phyloP scores from a whole-genome alignment of 2,113 vertebrate genomes.

The Leiothrix lutea region DNA sequence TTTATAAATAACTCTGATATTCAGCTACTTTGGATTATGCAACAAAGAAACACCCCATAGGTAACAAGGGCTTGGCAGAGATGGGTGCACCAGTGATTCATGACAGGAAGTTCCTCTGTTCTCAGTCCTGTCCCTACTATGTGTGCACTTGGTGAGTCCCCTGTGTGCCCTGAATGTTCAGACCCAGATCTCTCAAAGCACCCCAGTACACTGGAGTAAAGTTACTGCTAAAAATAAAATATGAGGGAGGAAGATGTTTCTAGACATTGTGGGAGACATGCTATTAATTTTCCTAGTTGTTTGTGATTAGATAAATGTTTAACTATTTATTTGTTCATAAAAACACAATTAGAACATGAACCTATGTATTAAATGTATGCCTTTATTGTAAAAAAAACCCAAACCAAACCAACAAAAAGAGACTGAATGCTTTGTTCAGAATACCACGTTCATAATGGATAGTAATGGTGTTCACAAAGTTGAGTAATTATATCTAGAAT shows the following conservation, averaged over 20 bases:
- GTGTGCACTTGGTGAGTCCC: neutral
- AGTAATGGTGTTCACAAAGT: neutral
- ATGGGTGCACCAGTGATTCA: rapidly evolving
- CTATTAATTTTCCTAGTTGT: neutral
- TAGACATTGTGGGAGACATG: neutral
- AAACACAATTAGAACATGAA: neutral
- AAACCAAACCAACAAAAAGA: neutral
- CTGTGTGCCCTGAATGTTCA: neutral
- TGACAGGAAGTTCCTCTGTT: neutral
- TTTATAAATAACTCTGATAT: neutral
- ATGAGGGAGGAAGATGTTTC: neutral
- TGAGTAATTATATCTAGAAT: neutral
- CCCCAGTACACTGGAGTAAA: neutral
- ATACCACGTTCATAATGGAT: neutral
- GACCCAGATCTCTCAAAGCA: neutral
- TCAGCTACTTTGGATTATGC: neutral
- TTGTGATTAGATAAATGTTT: neutral
- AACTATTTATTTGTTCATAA: neutral
- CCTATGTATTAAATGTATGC: neutral
- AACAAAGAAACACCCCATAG: neutral
- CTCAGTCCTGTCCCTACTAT: neutral
- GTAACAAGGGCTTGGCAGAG: neutral
- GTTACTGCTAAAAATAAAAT: neutral
- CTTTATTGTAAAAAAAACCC: neutral
- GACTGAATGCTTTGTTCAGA: neutral